Evolutionary conservation across 2,888 invertebrate species (phyloP), one percentile per base, ranked within the genome.

Genomic region (Alloscopus bannaensis): DNA sequence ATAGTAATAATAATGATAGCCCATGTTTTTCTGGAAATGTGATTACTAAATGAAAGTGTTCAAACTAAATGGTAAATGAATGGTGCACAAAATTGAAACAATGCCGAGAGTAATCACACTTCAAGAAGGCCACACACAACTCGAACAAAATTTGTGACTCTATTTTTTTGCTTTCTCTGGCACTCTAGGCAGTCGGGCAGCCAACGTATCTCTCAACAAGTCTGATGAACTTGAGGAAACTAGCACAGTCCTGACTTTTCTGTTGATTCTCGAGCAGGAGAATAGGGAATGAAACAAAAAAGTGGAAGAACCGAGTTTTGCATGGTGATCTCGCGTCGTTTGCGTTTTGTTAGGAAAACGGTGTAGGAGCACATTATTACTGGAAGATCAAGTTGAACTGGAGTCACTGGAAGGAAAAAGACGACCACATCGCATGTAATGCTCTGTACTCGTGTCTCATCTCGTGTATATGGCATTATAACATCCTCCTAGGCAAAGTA

Each of bases 261-360:
- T 69, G 52, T 64, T 80, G 80, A 80, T 80, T 80, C 73, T 73
- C 66, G 57, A 68, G 73, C 64, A 73, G 40, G 73, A 75, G 80
- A 80, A 80, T 69, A 57, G 57, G 59, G 73, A 80, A 80, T 80
- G 80, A 80, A 80, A 73, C 80, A 80, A 80, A 80, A 79, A 66
- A 72, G 72, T 55, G 47, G 62, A 68, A 69, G 59, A 59, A 29
- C 18, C 57, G 68, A 73, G 80, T 80, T 80, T 80, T 80, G 80
- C 80, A 80, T 73, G 80, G 47, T 20, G n/a, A 13, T 13, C 11
- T 47, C n/a, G 18, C 36, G 47, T 47, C 18, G n/a, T 6, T 47
- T 6, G n/a, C n/a, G 47, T 6, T 47, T 13, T 47, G n/a, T 13
- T 6, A 47, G n/a, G 47, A n/a, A 42, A 42, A 40, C 3, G 62